Evolutionary conservation across 2,113 vertebrate species (phyloP), one percentile per base, ranked within the genome.

Genomic region (Bubo blakistoni): DNA sequence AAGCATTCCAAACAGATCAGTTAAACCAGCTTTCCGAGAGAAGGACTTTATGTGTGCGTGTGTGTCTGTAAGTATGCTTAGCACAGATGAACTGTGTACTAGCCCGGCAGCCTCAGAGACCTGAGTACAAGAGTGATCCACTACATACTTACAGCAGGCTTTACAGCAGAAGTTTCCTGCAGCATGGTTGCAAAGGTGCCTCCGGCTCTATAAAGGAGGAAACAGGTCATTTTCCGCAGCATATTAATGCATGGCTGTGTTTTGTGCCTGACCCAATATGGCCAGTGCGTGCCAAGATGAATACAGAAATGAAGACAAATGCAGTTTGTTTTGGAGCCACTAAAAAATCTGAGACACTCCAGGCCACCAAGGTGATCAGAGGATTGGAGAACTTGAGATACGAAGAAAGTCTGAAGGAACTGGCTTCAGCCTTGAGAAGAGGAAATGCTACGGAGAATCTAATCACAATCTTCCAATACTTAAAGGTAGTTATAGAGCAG

Each of bases 1-100:
- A 54, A 85, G 58, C 91, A 91, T 95, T 91, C 81, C 84, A 57
- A 90, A 86, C 67, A 80, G 93, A 94, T 73, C 81, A 88, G 46
- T 66, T 70, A 90, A 94, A 92, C 38, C n/a, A 55, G 40, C n/a
- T 69, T 94, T 92, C 58, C 11, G 10, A 70, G 69, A 40, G 73
- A 84, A 6, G 26, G 69, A 66, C 63, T 91, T 24, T 1, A 6
- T 34, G n/a, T 42, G 42, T 42, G 26, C 4, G 0, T 65, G 44
- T 57, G 29, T 65, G 25, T 66, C 59, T 59, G 10, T 46, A 67
- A 77, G 49, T 29, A 38, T 9, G 17, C 54, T 79, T 29, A 87
- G 88, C 72, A 67, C 36, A 47, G 40, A 70, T 38, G 88, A 92
- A 67, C 88, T 59, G 4, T 74, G 44, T 13, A 15, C n/a, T 44